Evolutionary conservation across 2,888 invertebrate genomes (phyloP).

Genomic region (Hipparchia sbordonii): DNA sequence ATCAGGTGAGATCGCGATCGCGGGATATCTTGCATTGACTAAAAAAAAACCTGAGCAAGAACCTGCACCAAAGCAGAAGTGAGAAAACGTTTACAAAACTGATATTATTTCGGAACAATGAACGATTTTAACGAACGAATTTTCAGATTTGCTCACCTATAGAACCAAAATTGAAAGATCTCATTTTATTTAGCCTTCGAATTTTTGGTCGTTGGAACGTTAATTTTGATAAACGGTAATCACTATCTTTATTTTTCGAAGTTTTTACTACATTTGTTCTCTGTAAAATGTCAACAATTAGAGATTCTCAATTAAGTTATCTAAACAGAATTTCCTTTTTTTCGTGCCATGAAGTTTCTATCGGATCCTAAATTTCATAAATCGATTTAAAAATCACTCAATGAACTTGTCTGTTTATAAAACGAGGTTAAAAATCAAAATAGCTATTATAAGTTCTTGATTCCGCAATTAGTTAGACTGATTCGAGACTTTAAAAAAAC

Average conservation of each 20-base stretch:
- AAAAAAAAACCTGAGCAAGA: no score
- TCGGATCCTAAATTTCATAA: neutral
- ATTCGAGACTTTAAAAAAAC: neutral
- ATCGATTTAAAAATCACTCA: neutral
- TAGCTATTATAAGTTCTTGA: neutral
- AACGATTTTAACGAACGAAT: constrained; percentile 69
- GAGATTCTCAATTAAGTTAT: no score
- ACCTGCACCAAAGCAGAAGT: neutral
- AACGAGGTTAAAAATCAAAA: neutral
- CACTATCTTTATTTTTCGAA: neutral
- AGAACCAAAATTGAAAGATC: constrained; percentile 78
- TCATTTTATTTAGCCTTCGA: constrained; percentile 60
- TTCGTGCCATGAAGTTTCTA: no score
- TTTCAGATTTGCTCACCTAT: constrained; percentile 72
- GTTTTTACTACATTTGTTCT: neutral
- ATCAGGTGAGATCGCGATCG: no score
- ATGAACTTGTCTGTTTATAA: neutral
- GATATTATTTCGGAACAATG: constrained; percentile 56
- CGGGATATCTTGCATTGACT: no score
- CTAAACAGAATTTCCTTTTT: no score
- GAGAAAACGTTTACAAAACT: constrained; percentile 1
- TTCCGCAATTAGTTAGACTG: neutral
- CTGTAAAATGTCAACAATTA: no score
- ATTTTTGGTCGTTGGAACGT: constrained; percentile 12
- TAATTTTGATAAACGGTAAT: constrained; percentile 7